Percentiles rank a stretch among this genome's conserved stretches.
phyloP scores from a whole-genome alignment of 2,797 vertebrate genomes.

The Borostomias antarcticus region DNA sequence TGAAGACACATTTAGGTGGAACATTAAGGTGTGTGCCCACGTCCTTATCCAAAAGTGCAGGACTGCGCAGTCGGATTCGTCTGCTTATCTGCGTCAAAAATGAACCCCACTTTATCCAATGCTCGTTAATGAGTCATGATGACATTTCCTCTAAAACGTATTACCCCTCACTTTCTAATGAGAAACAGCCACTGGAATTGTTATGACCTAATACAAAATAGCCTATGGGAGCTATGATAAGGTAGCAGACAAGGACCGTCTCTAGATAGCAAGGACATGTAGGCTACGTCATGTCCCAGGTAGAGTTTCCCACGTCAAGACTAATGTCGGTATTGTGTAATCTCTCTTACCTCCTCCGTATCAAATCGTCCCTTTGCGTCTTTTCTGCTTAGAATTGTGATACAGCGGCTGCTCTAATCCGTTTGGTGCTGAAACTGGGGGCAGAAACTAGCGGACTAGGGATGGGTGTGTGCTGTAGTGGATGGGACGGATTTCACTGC shows the following conservation, averaged over 20 bases:
- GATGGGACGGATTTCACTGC: constrained; percentile 29
- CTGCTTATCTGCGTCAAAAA: neutral
- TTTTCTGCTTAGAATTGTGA: constrained; percentile 9
- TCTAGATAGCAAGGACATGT: neutral
- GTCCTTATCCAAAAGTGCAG: no score
- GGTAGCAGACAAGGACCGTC: neutral
- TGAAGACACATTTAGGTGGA: no score
- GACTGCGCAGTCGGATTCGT: no score
- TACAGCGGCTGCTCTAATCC: neutral
- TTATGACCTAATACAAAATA: neutral
- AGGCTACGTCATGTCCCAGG: constrained; percentile 16
- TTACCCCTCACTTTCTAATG: neutral
- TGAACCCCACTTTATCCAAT: neutral
- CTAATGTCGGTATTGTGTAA: constrained; percentile 11
- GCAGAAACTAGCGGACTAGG: neutral
- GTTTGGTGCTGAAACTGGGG: neutral
- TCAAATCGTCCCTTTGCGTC: constrained; percentile 35
- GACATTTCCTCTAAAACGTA: neutral
- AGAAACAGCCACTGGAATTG: neutral
- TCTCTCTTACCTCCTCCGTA: constrained; percentile 48
- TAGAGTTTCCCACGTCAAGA: neutral
- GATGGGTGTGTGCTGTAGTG: constrained; percentile 16
- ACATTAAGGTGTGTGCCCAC: no score
- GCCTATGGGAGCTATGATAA: no score
- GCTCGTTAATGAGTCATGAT: neutral